Conservation (phyloP, 2,113 vertebrate species). For the Ailurus styani region DNA sequence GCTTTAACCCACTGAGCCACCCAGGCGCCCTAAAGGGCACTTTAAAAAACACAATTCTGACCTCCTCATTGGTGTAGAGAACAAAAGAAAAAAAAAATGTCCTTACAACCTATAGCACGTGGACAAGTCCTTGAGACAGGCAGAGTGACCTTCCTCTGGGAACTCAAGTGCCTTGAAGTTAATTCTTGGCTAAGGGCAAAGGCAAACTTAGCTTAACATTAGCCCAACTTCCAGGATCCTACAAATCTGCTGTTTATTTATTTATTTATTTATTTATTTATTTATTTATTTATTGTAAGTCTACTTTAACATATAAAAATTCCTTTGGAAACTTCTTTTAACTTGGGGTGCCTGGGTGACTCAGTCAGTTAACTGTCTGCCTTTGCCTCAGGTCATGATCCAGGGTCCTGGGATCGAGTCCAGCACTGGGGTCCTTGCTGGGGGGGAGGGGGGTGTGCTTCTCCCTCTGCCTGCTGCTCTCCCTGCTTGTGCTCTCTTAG, state of each 20-base stretch:
- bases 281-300: neutral
- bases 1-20: no score
- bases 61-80: neutral
- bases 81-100: neutral
- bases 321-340: neutral
- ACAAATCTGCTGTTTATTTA: neutral
- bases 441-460: no score
- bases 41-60: neutral
- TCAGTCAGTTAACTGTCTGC: no score
- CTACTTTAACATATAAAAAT: neutral
- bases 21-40: no score
- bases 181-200: neutral
- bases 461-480: no score
- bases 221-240: neutral
- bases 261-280: no score
- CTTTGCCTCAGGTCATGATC: no score
- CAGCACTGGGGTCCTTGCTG: no score
- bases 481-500: no score
- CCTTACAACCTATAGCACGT: neutral
- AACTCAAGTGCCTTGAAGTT: neutral
- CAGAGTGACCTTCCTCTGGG: neutral
- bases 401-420: no score
- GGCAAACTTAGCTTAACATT: neutral
- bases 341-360: no score
- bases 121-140: neutral